phyloP scores from a whole-genome alignment of 2,113 vertebrate species.

The Myotis lucifugus region DNA sequence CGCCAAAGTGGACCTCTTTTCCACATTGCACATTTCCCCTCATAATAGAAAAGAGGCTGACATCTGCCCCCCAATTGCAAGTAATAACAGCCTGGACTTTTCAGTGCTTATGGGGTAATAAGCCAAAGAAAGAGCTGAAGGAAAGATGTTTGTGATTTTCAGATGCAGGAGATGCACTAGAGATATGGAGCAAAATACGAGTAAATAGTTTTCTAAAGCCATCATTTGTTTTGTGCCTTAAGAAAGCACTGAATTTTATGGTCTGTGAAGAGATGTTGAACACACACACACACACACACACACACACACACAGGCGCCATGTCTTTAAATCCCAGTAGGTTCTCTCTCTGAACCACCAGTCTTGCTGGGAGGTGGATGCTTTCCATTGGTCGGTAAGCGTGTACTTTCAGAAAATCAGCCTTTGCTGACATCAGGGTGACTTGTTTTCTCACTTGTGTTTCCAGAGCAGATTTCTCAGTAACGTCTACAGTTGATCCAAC shows the following conservation, averaged over 20 bases:
- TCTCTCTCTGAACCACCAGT: neutral
- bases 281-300: neutral
- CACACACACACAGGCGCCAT: neutral
- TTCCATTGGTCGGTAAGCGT: too few relatives aligned
- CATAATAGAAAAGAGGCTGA: neutral
- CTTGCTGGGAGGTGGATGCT: neutral
- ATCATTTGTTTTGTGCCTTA: neutral
- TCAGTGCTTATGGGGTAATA: neutral
- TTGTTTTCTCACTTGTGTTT: neutral
- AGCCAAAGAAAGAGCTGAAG: neutral
- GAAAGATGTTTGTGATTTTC: neutral
- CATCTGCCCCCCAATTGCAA: neutral
- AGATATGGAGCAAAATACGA: neutral
- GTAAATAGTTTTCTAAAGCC: neutral
- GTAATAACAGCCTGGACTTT: neutral
- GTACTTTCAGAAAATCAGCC: neutral
- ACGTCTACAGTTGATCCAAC: neutral
- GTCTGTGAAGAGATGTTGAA: neutral
- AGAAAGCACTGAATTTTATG: neutral
- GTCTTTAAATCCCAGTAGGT: neutral
- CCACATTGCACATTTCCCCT: neutral
- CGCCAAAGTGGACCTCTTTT: neutral
- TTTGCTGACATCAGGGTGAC: neutral
- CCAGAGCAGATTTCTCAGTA: neutral
- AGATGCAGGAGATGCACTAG: neutral